These are phyloP conservation scores for Amia ocellicauda DNA, from an alignment of 2,113 vertebrate genomes.

Conservation along the genomic window DNA sequence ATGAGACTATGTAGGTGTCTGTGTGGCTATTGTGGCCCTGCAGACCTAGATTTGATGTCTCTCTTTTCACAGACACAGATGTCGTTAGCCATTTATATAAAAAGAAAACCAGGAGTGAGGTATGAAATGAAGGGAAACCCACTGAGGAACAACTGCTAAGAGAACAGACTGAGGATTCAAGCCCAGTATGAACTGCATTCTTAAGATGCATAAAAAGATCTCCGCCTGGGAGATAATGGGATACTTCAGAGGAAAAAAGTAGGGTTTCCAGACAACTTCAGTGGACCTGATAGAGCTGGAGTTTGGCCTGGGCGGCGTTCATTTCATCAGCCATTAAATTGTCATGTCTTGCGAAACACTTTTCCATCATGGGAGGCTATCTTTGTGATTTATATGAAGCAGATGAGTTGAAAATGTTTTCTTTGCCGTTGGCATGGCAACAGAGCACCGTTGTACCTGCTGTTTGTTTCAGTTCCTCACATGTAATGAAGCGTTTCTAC, in stretches of 20 bases:
- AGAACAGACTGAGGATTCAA: too few species aligned
- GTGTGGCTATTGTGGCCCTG: too few species aligned
- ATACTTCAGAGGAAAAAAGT: not conserved
- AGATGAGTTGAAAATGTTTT: conserved; percentile 46
- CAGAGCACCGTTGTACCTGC: conserved; percentile 47
- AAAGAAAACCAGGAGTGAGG: too few species aligned
- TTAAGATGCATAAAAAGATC: not conserved
- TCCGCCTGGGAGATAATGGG: not conserved
- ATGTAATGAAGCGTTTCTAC: conserved; percentile 14
- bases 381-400: conserved; percentile 40
- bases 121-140: too few species aligned
- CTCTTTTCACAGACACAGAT: too few species aligned
- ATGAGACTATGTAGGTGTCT: too few species aligned
- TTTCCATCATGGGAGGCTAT: conserved; percentile 23
- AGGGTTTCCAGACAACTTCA: not conserved
- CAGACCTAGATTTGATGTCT: too few species aligned
- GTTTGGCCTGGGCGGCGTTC: not conserved
- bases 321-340: conserved; percentile 8
- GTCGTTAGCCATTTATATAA: too few species aligned
- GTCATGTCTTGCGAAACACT: conserved; percentile 13
- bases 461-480: conserved; percentile 26
- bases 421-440: conserved; percentile 60
- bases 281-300: not conserved
- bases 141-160: too few species aligned
- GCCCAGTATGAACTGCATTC: too few species aligned